Evolutionary conservation across 2,888 invertebrate species (phyloP).

Genomic region (Caradrina clavipalpis): DNA sequence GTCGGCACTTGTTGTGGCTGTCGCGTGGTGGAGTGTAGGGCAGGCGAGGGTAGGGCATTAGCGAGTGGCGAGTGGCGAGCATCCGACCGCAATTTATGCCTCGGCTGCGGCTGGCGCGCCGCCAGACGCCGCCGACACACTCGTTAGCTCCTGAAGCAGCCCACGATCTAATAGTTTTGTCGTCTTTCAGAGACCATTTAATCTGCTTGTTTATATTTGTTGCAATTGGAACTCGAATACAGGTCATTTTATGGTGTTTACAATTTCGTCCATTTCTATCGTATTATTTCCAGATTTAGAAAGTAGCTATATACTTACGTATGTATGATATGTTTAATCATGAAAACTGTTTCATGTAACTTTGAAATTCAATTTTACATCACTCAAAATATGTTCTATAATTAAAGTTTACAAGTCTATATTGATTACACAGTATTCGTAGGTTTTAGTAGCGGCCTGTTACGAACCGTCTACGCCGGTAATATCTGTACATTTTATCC

Average conservation of each 20-base stretch:
- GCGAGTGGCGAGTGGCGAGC: constrained; percentile 60
- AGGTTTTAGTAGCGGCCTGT: constrained; percentile 43
- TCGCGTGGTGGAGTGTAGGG: constrained; percentile 61
- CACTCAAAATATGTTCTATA: not conserved
- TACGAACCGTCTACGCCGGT: constrained; percentile 38
- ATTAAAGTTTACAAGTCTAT: not conserved
- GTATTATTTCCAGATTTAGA: constrained; percentile 19
- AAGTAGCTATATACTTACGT: not conserved
- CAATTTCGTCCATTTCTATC: constrained; percentile 37
- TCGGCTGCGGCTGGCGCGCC: constrained; percentile 73
- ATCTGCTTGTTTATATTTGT: constrained; percentile 81
- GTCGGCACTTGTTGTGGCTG: constrained; percentile 76
- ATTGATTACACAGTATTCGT: constrained; percentile 25
- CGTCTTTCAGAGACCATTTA: constrained; percentile 79
- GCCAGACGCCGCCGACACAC: constrained; percentile 79
- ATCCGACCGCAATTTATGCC: constrained; percentile 80
- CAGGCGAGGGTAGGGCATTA: constrained; percentile 57
- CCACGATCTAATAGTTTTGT: constrained; percentile 85
- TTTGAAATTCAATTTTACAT: not conserved
- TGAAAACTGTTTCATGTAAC: not conserved
- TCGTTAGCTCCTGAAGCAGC: constrained; percentile 81
- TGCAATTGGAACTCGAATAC: constrained; percentile 66
- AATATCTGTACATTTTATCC: constrained; percentile 30
- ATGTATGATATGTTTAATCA: not conserved
- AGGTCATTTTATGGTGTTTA: constrained; percentile 67